Base-by-base conservation (phyloP, 2,113 vertebrate species). In the Paralichthys olivaceus region DNA sequence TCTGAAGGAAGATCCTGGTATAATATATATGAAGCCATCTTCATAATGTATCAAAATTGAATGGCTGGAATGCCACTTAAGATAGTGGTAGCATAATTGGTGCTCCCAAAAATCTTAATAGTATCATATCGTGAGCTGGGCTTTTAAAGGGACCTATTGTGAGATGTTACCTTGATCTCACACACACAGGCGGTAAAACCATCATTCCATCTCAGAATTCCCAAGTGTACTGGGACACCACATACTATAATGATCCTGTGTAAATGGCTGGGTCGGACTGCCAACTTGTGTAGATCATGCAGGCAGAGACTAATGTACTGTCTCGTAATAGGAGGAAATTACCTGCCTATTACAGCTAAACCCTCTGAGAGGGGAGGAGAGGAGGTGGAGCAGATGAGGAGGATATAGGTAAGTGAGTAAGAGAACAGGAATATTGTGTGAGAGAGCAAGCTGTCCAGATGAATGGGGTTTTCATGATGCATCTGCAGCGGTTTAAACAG, bases 221-320 rank as follows among this genome's bases (percentile, higher is more conserved):
- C 94, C 95, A 95, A 94, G 94, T 90, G 94, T 94, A 95, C 92
- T 88, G 90, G 93, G 93, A 92, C 91, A 83, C 91, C 89, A 92
- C 93, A 92, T 89, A 71, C 74, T 49, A 87, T 96, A 96, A 97
- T 96, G 95, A 95, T 94, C 94, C 93, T 93, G 93, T 95, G 94
- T 94, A 95, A 95, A 94, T 93, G 87, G 92, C 92, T 81, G 83
- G 94, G 96, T 94, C 95, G 94, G 94, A 93, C 93, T 89, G 93
- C 93, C 93, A 94, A 94, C 95, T 95, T 95, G 96, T 96, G 94
- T 95, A 96, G 96, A 97, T 96, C 95, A 94, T 94, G 93, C 93
- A 95, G 93, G 90, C 91, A 90, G 91, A 94, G 94, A 96, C 96
- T 96, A 96, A 96, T 95, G 93, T 96, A 96, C 95, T 95, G 95